Evolutionary conservation across 2,888 invertebrate genomes (phyloP), one percentile per base, ranked within the genome.

Genomic region (Byasa hedistus): DNA sequence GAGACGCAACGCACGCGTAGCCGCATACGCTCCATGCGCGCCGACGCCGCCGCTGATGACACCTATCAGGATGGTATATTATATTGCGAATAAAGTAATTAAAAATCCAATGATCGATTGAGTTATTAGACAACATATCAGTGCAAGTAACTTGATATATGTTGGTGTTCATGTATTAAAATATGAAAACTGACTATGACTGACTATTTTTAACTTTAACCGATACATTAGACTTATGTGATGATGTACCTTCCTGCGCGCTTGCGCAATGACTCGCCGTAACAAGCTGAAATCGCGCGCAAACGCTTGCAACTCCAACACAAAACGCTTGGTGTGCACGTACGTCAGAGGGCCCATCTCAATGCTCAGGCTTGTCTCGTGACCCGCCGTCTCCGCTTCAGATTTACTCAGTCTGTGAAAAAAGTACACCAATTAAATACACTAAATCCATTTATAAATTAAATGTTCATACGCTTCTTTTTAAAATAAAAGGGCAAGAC

Each of bases 301-400:
- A 87, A 98, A 98, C 4, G 96, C 95, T 76, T 97, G 95, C 65
- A 98, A 91, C 84, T 98, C 98, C 23, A 95, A 94, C 61, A 98
- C 94, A 90, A 99, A 99, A 64, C 98, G 93, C 80, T 98, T 97
- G 0, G 98, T 98, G 87, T 99, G 98, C 62, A 98, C 96, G 84
- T 98, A 98, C 76, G 96, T 94, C 2, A 98, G 96, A 0, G 98
- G 97, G 0, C 97, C 95, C 96, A 98, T 97, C 77, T 95, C 94
- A 39, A 98, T 83, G 69, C 93, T 93, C 59, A 98, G 86, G 69
- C 94, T 93, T 73, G 97, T 96, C 80, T 94, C 95, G 73, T 93
- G 85, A 0, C 88, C 89, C 24, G 79, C 81, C 52, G 77, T 73
- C 1, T 87, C 89, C 71, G 95, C 94, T 55, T 92, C 93, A 15